Evolutionary conservation across 2,888 invertebrate species (phyloP).

Genomic region (Synergus gifuensis): DNA sequence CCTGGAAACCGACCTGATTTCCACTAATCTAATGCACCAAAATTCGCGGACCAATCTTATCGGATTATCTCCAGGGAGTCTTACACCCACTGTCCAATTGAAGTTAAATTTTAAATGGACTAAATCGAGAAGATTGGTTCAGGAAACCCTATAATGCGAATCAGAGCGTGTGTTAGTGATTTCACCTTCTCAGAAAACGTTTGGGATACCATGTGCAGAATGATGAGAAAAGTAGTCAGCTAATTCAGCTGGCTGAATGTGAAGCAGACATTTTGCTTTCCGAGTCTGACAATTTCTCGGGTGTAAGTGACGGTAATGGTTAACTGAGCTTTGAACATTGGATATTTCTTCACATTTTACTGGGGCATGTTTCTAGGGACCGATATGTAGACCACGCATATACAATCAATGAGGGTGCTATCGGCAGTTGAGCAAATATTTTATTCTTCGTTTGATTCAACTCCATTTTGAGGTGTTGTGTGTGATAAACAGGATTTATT

Average conservation of each 20-base stretch:
- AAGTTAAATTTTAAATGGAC: background rate
- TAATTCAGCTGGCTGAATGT: conserved; percentile 1
- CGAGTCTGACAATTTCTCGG: background rate
- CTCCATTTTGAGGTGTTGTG: background rate
- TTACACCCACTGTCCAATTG: background rate
- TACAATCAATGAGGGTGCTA: background rate
- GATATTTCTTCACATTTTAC: background rate
- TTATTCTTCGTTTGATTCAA: background rate
- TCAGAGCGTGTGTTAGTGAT: background rate
- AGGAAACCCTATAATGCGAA: background rate
- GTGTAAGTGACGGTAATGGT: background rate
- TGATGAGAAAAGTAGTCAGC: background rate
- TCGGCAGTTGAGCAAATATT: background rate
- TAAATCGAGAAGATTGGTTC: background rate
- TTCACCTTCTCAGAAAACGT: background rate
- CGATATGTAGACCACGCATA: background rate
- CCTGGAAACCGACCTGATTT: conserved; percentile 53
- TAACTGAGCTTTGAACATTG: background rate
- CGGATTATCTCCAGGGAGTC: background rate
- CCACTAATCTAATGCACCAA: conserved; percentile 44
- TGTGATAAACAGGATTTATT: background rate
- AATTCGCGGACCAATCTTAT: conserved; percentile 41
- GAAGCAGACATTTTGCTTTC: conserved; percentile 28
- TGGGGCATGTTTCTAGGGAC: background rate
- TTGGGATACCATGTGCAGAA: background rate